Percentiles rank a stretch among this genome's conserved stretches.
Conservation (phyloP, 2,113 vertebrate genomes). For the Leucoraja erinaceus region DNA sequence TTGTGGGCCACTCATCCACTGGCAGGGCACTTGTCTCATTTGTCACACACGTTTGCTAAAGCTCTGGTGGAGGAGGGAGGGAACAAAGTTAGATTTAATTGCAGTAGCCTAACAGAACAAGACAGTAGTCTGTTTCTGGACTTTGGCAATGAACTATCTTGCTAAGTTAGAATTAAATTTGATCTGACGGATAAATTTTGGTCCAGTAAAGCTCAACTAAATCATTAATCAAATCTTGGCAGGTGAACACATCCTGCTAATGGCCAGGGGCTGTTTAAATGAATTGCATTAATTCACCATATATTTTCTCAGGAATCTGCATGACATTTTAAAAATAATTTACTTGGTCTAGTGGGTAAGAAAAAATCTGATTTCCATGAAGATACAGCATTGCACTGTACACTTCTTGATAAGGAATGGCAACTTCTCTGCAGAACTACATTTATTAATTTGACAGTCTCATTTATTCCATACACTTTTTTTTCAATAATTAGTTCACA, state of each 20-base stretch:
- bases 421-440: not conserved
- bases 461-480: not conserved
- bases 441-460: not conserved
- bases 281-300: conserved; percentile 2
- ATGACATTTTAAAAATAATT: not conserved
- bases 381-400: not conserved
- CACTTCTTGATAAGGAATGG: not conserved
- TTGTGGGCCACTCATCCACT: not conserved
- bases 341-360: not conserved
- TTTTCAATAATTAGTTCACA: not conserved
- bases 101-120: not conserved
- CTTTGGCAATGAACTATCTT: not conserved
- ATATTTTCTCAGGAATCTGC: not conserved
- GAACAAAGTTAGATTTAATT: not conserved
- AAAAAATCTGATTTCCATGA: not conserved
- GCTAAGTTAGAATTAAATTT: not conserved
- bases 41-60: too few relatives aligned
- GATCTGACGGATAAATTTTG: conserved; percentile 1
- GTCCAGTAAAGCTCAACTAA: not conserved
- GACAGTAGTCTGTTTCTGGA: not conserved
- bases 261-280: not conserved
- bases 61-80: too few relatives aligned
- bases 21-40: not conserved
- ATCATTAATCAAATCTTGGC: conserved; percentile 22
- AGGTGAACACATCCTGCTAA: not conserved